Evolutionary conservation across 2,113 vertebrate species (phyloP).

Genomic region (Lycaon pictus): DNA sequence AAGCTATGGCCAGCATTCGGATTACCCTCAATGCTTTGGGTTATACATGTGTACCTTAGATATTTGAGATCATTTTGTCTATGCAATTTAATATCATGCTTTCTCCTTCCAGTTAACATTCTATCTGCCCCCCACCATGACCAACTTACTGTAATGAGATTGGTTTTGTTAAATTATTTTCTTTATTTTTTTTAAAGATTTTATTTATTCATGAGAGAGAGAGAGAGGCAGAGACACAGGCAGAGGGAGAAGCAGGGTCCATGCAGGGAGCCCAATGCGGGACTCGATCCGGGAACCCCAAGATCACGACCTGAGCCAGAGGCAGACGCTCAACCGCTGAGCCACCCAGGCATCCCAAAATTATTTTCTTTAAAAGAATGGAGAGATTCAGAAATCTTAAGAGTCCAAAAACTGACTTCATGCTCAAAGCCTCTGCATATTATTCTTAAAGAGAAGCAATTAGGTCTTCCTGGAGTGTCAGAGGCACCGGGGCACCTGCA

Average conservation of each 20-base stretch:
- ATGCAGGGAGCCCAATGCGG: too few relatives aligned
- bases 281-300: too few relatives aligned
- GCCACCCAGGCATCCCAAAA: not conserved
- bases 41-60: not conserved
- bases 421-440: conserved; percentile 34
- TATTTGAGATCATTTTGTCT: not conserved
- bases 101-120: not conserved
- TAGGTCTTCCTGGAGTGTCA: not conserved
- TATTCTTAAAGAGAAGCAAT: conserved; percentile 53
- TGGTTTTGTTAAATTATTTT: conserved; percentile 46
- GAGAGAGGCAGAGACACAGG: too few relatives aligned
- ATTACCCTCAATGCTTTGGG: not conserved
- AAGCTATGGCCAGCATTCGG: not conserved
- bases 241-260: too few relatives aligned
- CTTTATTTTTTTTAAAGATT: conserved; percentile 60
- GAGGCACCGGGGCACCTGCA: conserved; percentile 60
- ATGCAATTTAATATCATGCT: not conserved
- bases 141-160: not conserved
- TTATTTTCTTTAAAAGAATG: conserved; percentile 60
- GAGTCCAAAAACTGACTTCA: conserved; percentile 19
- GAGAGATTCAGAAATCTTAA: not conserved
- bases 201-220: too few relatives aligned
- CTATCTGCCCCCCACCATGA: not conserved
- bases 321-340: too few relatives aligned
- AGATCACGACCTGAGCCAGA: too few relatives aligned